A percentile compares a stretch with the other conserved stretches of the same genome.
Conservation (phyloP, 2,797 vertebrate species). For the Hephaestus fuliginosus region DNA sequence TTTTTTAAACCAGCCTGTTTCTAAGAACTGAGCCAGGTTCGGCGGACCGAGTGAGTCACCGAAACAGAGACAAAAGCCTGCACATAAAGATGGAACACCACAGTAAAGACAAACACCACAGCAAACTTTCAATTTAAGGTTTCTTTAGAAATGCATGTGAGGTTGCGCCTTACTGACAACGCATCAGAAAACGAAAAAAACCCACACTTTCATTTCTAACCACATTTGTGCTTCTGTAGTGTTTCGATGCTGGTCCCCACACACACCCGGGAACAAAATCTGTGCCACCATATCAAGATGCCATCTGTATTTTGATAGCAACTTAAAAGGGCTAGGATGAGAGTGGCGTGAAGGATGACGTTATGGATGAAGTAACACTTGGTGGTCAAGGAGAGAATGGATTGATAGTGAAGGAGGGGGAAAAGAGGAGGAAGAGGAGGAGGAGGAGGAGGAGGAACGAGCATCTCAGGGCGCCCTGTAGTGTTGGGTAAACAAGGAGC, state of each 20-base stretch:
- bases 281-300: slow-evolving; percentile 29
- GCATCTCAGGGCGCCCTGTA: slow-evolving; percentile 66
- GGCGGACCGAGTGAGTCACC: slow-evolving; percentile 56
- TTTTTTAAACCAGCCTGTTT: slow-evolving; percentile 36
- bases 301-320: slow-evolving; percentile 61
- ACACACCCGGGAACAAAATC: slow-evolving; percentile 12
- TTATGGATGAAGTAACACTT: slow-evolving; percentile 54
- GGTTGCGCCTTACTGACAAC: slow-evolving; percentile 21
- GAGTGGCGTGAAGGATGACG: slow-evolving; percentile 46
- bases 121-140: slow-evolving; percentile 49
- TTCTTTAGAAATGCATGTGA: slow-evolving; percentile 59
- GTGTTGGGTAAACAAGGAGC: slow-evolving; percentile 78
- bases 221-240: slow-evolving; percentile 36
- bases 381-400: slow-evolving; percentile 62
- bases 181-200: slow-evolving; percentile 55
- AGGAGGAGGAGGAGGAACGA: slow-evolving; percentile 24
- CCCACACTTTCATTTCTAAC: slow-evolving; percentile 56
- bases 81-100: slow-evolving; percentile 25
- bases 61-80: slow-evolving; percentile 53
- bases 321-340: slow-evolving; percentile 55
- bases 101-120: slow-evolving; percentile 29
- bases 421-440: slow-evolving; percentile 22
- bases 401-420: slow-evolving; percentile 42
- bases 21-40: slow-evolving; percentile 44
- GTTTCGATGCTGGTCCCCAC: slow-evolving; percentile 32